Conservation (phyloP, 2,797 vertebrate genomes). For the Phataginus tricuspis region DNA sequence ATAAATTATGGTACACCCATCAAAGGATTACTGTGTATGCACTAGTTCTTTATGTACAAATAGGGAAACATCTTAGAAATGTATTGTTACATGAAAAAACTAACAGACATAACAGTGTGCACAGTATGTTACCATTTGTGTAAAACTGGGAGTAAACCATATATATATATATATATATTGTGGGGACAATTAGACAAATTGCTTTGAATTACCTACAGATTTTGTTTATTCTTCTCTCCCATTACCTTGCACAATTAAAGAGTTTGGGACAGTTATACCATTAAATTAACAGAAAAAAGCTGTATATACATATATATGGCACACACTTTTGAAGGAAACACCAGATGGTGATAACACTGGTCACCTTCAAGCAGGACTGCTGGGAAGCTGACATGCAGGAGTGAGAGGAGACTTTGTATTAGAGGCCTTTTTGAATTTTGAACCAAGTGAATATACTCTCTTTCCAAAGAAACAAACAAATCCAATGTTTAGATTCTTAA, state of each 20-base stretch:
- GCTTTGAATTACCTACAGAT: not conserved
- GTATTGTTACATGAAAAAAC: not conserved
- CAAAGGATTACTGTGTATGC: not conserved
- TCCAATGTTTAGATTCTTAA: not conserved
- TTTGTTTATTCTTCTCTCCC: slow-evolving; percentile 26
- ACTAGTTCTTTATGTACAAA: not conserved
- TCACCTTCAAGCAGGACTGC: not conserved
- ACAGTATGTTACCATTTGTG: not conserved
- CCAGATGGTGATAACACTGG: not conserved
- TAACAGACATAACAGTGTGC: not conserved
- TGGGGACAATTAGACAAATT: not conserved
- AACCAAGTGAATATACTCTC: not conserved
- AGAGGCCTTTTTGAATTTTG: not conserved
- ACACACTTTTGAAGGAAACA: not conserved
- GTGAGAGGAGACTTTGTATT: not conserved
- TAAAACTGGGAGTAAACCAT: not conserved
- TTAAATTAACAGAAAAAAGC: slow-evolving; percentile 32
- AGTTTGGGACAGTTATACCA: not conserved
- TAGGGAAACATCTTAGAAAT: not conserved
- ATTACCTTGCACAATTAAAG: not conserved
- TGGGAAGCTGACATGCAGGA: not conserved
- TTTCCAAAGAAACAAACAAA: not conserved
- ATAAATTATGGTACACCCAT: not conserved
- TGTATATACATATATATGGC: not conserved
- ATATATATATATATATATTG: not conserved